Evolutionary conservation across 1,140 invertebrate genomes (phyloP).

Genomic region (Meloidogyne hapla): DNA sequence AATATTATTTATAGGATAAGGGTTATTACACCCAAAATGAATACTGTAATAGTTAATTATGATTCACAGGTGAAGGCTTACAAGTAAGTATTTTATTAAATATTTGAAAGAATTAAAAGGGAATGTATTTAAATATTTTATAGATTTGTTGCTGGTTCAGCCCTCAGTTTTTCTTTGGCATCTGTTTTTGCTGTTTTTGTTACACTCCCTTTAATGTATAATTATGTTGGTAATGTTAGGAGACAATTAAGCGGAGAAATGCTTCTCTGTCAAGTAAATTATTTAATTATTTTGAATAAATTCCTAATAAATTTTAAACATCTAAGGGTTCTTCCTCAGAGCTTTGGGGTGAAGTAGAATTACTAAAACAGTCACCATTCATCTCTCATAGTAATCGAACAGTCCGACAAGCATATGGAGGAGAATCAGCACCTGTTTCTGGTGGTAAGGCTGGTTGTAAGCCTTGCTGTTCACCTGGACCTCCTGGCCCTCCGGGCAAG

Average conservation of each 20-base stretch:
- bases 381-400: constrained; percentile 19
- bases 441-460: constrained; percentile 15
- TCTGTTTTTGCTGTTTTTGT: constrained; percentile 46
- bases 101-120: too few relatives aligned
- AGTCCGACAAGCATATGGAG: constrained; percentile 18
- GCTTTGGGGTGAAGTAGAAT: constrained; percentile 22
- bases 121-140: not conserved
- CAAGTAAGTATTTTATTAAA: constrained; percentile 3
- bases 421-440: constrained; percentile 1
- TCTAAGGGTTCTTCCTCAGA: constrained; percentile 21
- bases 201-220: constrained; percentile 51
- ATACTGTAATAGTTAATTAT: constrained; percentile 19
- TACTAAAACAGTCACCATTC: constrained; percentile 22
- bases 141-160: constrained; percentile 48
- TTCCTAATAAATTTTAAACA: not conserved
- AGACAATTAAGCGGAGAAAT: constrained; percentile 44
- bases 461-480: constrained; percentile 16
- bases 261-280: constrained; percentile 38
- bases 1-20: not conserved
- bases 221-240: constrained; percentile 45
- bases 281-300: not conserved
- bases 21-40: not conserved
- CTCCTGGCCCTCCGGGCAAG: constrained; percentile 15
- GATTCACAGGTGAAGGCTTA: constrained; percentile 29
- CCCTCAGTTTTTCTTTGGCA: constrained; percentile 45